Percentiles rank a stretch among this genome's conserved stretches.
Conservation (phyloP, 2,888 invertebrate species). For the Neria commutata region DNA sequence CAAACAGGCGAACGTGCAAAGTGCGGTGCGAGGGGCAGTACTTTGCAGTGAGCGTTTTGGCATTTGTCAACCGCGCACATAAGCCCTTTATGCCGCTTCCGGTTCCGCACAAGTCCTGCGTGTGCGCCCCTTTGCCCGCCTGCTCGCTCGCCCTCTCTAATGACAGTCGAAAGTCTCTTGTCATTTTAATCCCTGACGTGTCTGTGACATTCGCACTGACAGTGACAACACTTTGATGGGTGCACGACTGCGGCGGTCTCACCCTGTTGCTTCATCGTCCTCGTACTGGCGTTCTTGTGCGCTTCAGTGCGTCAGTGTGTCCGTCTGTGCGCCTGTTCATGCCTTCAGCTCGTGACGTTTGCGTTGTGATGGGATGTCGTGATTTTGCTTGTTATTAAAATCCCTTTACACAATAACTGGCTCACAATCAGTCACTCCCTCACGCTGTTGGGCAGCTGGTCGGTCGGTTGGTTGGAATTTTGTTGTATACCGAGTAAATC, state of each 20-base stretch:
- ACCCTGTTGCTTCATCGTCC: not conserved
- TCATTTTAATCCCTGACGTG: constrained; percentile 60
- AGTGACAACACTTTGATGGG: constrained; percentile 62
- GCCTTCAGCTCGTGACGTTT: not conserved
- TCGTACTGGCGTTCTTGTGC: not conserved
- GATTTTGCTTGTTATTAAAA: constrained; percentile 4
- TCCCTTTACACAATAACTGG: constrained; percentile 3
- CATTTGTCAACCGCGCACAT: constrained; percentile 49
- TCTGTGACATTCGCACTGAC: constrained; percentile 59
- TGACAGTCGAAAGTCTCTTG: constrained; percentile 47
- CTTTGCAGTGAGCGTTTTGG: constrained; percentile 13
- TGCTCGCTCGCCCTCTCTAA: constrained; percentile 26
- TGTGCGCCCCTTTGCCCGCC: not conserved
- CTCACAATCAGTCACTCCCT: not conserved
- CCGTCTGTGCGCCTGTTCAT: not conserved
- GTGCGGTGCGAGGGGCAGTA: constrained; percentile 14
- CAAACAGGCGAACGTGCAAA: constrained; percentile 11
- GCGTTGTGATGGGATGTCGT: not conserved
- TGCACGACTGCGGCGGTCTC: not conserved
- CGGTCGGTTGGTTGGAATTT: too few species aligned
- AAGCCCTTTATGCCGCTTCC: constrained; percentile 52
- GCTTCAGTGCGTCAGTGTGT: not conserved
- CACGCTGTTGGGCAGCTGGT: too few species aligned
- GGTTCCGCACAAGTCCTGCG: constrained; percentile 18
- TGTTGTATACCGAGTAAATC: too few species aligned